Percentiles rank a stretch among this genome's conserved stretches.
These are phyloP conservation scores for Ephialtes manifestator DNA, from an alignment of 2,888 invertebrate genomes.

Conservation along the genomic window DNA sequence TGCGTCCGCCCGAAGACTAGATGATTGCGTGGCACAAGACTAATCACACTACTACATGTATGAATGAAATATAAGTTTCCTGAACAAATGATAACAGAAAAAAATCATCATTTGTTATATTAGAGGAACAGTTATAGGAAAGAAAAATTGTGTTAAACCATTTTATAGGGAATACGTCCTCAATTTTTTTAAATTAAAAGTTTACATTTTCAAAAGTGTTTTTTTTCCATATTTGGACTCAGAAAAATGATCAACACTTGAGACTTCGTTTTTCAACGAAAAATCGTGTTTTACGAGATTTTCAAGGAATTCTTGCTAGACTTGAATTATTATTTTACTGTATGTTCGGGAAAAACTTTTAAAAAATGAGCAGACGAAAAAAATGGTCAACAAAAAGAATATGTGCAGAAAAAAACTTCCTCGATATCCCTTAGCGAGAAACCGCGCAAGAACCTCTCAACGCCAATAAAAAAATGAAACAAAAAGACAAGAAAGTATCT, in stretches of 20 bases:
- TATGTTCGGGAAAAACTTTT: neutral
- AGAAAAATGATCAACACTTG: too few species aligned
- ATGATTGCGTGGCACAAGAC: conserved; percentile 1
- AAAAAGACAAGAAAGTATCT: neutral
- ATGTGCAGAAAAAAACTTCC: neutral
- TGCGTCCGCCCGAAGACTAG: neutral
- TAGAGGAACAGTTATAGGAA: too few species aligned
- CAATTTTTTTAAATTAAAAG: too few species aligned
- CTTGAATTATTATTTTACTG: too few species aligned
- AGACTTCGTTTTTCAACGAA: too few species aligned
- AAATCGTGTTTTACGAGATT: too few species aligned
- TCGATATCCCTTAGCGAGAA: neutral
- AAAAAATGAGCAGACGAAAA: too few species aligned
- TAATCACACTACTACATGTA: neutral
- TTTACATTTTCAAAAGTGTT: too few species aligned
- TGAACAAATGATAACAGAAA: neutral
- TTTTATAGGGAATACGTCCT: too few species aligned
- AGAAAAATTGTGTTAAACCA: too few species aligned
- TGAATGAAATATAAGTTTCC: neutral
- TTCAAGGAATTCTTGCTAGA: too few species aligned
- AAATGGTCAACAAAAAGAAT: neutral
- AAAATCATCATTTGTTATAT: neutral
- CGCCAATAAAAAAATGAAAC: neutral
- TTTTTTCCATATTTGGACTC: too few species aligned
- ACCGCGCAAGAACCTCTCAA: neutral